A percentile compares a stretch with the other conserved stretches of the same genome.
These are phyloP conservation scores for Ethmia dodecea DNA, from an alignment of 2,888 invertebrate species.

Conservation along the genomic window DNA sequence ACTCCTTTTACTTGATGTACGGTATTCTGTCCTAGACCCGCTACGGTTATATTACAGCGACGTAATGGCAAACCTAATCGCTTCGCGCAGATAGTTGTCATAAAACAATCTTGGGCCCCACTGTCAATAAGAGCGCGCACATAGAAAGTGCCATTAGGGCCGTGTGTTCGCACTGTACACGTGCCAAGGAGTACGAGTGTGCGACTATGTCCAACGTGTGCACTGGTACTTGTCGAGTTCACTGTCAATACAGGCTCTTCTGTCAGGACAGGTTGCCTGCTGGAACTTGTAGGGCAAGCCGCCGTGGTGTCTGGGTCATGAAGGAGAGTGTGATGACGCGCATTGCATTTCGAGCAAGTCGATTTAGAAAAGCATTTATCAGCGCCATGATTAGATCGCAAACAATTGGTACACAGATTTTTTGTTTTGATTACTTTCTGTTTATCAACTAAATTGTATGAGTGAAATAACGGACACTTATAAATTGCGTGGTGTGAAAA, in stretches of 20 bases:
- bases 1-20: too few relatives aligned
- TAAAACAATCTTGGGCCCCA: constrained; percentile 2
- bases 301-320: neutral
- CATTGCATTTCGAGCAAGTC: constrained; percentile 4
- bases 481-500: constrained; percentile 2
- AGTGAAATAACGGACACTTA: constrained; percentile 2
- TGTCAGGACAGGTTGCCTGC: too few relatives aligned
- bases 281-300: too few relatives aligned
- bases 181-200: constrained; percentile 3
- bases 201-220: neutral
- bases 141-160: neutral
- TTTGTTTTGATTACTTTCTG: neutral
- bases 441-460: neutral
- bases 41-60: neutral
- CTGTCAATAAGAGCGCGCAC: constrained; percentile 3
- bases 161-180: neutral
- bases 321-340: constrained; percentile 6
- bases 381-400: neutral
- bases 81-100: constrained; percentile 1
- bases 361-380: constrained; percentile 2
- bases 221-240: too few relatives aligned
- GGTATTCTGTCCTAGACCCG: too few relatives aligned
- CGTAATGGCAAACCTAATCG: constrained; percentile 1
- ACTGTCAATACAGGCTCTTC: too few relatives aligned
- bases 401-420: neutral